Percentiles rank a stretch among this genome's conserved stretches.
These are phyloP conservation scores for Montifringilla adamsi DNA, from an alignment of 2,113 vertebrate genomes.

Conservation along the genomic window DNA sequence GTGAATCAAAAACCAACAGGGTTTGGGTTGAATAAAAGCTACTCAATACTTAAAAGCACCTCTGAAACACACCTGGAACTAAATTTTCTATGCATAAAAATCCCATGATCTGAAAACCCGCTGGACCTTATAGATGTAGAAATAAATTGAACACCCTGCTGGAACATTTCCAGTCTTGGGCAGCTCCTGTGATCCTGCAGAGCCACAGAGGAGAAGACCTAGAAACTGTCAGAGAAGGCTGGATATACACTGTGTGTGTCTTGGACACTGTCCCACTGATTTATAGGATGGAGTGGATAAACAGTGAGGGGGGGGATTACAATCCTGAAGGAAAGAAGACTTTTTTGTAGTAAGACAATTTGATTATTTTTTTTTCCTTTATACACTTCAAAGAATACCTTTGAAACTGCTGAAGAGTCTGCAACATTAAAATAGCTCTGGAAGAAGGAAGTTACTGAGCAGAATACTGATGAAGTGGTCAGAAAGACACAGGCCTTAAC, in stretches of 20 bases:
- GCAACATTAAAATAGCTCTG: background rate
- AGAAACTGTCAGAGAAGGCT: background rate
- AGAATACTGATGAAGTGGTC: background rate
- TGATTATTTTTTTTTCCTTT: background rate
- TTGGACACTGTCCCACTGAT: background rate
- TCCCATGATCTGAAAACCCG: background rate
- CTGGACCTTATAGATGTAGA: background rate
- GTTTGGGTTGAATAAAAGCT: background rate
- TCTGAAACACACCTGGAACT: background rate
- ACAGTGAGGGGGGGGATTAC: rapidly evolving
- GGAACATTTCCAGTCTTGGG: background rate
- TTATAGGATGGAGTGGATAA: background rate
- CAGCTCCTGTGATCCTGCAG: background rate
- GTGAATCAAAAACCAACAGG: background rate
- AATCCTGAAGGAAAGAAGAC: background rate
- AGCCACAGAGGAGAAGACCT: background rate
- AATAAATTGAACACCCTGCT: background rate
- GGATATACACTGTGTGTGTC: background rate
- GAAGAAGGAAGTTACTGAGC: background rate
- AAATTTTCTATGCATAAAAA: background rate
- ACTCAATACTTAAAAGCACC: background rate
- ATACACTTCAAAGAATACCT: background rate
- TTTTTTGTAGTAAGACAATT: background rate
- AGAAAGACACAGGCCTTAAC: background rate
- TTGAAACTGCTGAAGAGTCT: background rate